A percentile compares a stretch with the other conserved stretches of the same genome.
Conservation (phyloP, 2,888 invertebrate genomes). For the Pogonocherus hispidulus region DNA sequence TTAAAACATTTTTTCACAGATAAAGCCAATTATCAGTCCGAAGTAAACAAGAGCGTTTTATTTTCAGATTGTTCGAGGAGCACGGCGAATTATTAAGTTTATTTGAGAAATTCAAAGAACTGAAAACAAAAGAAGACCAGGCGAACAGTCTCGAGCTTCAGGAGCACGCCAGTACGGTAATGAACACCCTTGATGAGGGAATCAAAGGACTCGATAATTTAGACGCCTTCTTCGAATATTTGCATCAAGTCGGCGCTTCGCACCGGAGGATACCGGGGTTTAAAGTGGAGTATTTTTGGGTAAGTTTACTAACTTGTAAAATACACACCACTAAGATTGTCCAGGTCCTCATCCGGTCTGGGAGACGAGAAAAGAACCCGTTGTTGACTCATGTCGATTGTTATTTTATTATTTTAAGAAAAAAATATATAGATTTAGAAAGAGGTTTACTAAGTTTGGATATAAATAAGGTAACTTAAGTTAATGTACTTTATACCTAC, state of each 20-base stretch:
- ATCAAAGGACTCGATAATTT: constrained; percentile 89
- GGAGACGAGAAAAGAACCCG: too few species aligned
- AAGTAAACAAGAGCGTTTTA: constrained; percentile 23
- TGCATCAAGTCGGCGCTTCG: constrained; percentile 86
- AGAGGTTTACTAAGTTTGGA: too few species aligned
- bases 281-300: constrained; percentile 91
- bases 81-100: constrained; percentile 83
- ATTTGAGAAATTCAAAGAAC: constrained; percentile 85
- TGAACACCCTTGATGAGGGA: constrained; percentile 90
- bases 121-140: constrained; percentile 85
- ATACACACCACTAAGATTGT: too few species aligned
- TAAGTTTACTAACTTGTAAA: too few species aligned
- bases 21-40: not conserved
- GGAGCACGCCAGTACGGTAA: constrained; percentile 90
- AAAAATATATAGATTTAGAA: too few species aligned
- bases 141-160: constrained; percentile 85
- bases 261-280: constrained; percentile 89
- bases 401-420: too few species aligned
- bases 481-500: too few species aligned
- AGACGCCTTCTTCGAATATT: constrained; percentile 86
- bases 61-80: constrained; percentile 87
- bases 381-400: too few species aligned
- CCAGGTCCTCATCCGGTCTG: too few species aligned
- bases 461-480: too few species aligned
- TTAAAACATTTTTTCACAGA: not conserved